phyloP scores from a whole-genome alignment of 2,888 invertebrate genomes.

The Coleophora flavipennella region DNA sequence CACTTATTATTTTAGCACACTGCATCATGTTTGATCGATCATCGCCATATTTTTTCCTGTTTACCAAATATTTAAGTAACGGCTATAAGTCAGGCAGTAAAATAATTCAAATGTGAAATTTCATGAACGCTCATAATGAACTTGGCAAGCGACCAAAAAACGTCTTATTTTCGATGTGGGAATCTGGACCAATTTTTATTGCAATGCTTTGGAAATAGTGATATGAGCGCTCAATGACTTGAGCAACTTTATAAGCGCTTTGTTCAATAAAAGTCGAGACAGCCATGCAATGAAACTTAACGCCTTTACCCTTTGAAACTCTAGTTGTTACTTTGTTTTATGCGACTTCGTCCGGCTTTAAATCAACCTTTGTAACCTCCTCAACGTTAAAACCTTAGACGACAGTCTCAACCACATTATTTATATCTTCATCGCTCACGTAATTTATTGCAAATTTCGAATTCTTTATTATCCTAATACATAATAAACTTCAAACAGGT shows the following conservation, averaged over 20 bases:
- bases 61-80: slow-evolving; percentile 74
- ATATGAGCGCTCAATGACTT: slow-evolving; percentile 49
- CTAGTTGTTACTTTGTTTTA: slow-evolving; percentile 6
- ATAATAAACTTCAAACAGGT: slow-evolving; percentile 27
- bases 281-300: slow-evolving; percentile 1
- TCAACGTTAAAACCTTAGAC: slow-evolving; percentile 12
- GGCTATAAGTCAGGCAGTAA: slow-evolving; percentile 72
- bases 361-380: slow-evolving; percentile 29
- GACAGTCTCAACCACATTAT: slow-evolving; percentile 23
- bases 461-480: slow-evolving; percentile 44
- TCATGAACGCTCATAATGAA: slow-evolving; percentile 74
- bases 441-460: slow-evolving; percentile 52
- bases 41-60: slow-evolving; percentile 69
- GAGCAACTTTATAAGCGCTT: slow-evolving; percentile 1
- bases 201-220: slow-evolving; percentile 64
- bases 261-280: slow-evolving; percentile 1
- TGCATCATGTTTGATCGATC: slow-evolving; percentile 71
- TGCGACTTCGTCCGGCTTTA: slow-evolving; percentile 17
- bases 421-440: slow-evolving; percentile 39
- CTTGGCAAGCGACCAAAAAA: slow-evolving; percentile 71
- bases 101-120: slow-evolving; percentile 74
- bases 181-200: slow-evolving; percentile 73
- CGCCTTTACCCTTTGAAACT: slow-evolving; percentile 1
- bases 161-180: slow-evolving; percentile 72
- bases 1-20: slow-evolving; percentile 62